Evolutionary conservation across 2,113 vertebrate genomes (phyloP).

Genomic region (Hipposideros armiger): DNA sequence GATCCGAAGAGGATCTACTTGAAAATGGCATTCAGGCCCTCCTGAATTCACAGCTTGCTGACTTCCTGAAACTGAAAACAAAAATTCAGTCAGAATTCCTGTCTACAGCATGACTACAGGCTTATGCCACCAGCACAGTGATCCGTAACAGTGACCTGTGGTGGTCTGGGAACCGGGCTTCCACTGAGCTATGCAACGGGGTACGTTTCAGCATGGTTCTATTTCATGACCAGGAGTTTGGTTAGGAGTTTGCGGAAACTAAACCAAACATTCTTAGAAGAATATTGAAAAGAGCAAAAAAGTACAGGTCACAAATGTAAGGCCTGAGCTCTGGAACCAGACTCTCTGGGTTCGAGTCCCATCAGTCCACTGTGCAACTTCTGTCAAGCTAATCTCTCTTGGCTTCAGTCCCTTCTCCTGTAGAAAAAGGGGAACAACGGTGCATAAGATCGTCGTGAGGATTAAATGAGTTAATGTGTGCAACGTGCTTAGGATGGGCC

Average conservation of each 20-base stretch:
- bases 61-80: slow-evolving; percentile 56
- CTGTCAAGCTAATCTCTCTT: not conserved
- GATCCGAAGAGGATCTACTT: not conserved
- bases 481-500: not conserved
- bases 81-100: slow-evolving; percentile 2
- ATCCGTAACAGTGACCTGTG: not conserved
- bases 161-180: not conserved
- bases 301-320: not conserved
- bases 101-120: not conserved
- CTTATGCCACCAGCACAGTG: not conserved
- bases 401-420: not conserved
- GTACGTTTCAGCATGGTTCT: not conserved
- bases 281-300: not conserved
- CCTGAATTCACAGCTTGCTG: not conserved
- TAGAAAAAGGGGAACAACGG: not conserved
- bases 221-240: not conserved
- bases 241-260: not conserved
- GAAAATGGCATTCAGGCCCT: not conserved
- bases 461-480: not conserved
- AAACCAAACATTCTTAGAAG: not conserved
- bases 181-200: not conserved
- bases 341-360: not conserved
- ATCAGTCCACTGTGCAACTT: not conserved
- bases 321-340: not conserved
- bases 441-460: not conserved